A percentile compares a stretch with the other conserved stretches of the same genome.
Conservation (phyloP, 2,797 vertebrate species). For the Chelidonichthys spinosus region DNA sequence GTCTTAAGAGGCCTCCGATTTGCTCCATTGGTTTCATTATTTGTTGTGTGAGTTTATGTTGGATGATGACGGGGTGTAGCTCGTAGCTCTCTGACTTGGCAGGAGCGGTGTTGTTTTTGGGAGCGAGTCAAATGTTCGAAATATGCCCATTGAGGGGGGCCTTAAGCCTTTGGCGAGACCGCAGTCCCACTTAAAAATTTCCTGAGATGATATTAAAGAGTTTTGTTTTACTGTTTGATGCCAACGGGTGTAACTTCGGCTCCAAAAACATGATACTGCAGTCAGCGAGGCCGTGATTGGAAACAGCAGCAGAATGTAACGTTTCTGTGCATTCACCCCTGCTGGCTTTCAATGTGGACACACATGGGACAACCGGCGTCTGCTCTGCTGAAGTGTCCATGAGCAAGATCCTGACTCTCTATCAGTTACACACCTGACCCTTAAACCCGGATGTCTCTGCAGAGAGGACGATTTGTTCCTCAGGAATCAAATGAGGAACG, state of each 20-base stretch:
- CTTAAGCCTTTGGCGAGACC: conserved; percentile 57
- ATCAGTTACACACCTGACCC: conserved; percentile 5
- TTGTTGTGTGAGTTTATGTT: conserved; percentile 74
- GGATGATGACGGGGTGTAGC: conserved; percentile 64
- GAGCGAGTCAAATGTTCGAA: conserved; percentile 69
- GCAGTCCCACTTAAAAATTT: conserved; percentile 59
- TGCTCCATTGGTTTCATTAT: conserved; percentile 59
- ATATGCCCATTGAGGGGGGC: conserved; percentile 59
- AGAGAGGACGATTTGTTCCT: neutral
- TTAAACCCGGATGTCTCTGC: conserved; percentile 9
- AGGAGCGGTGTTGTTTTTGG: conserved; percentile 72
- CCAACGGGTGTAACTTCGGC: neutral
- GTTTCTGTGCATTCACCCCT: neutral
- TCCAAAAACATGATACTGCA: neutral
- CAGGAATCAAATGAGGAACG: neutral
- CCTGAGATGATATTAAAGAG: conserved; percentile 49
- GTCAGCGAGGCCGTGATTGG: neutral
- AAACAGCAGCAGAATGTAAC: conserved; percentile 14
- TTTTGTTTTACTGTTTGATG: conserved; percentile 35
- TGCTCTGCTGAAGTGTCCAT: conserved; percentile 6
- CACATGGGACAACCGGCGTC: neutral
- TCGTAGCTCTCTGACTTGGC: conserved; percentile 68
- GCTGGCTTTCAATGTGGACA: neutral
- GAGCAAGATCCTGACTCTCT: neutral
- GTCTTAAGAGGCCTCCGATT: conserved; percentile 30